Evolutionary conservation across 2,797 vertebrate species (phyloP), one percentile per base, ranked within the genome.

Genomic region (Loris lydekkerianus): DNA sequence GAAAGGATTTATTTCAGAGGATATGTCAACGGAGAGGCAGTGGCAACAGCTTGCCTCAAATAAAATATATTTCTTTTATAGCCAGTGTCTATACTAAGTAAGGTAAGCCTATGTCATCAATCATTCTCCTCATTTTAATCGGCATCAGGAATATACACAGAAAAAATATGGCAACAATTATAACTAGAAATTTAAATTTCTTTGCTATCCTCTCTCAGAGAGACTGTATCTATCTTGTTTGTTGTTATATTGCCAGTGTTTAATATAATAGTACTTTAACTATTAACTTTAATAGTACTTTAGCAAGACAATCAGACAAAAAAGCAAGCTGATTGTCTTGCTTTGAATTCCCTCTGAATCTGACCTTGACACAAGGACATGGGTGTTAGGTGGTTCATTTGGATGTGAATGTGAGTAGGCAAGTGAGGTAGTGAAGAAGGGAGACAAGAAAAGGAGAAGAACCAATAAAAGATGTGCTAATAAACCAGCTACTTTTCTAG

Each of bases 91-190:
- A 56, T 65, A 72, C 56, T 67, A 80, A 13, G n/a, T 86, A 25
- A 95, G 29, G 13, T 60, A 60, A 86, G 53, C 2, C 13, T 80
- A 11, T 56, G 0, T 86, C 65, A 77, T 76, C 25, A 89, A 63
- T 80, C 29, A 92, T 43, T 85, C 37, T 95, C 60, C 65, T 93
- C 43, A 72, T 89, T 69, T 95, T 88, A 93, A 72, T 13, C 63
- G 73, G 67, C 8, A 65, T 17, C 20, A 34, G 56, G 25, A 78
- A 89, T 61, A 25, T 20, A 67, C 25, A n/a, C 27, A 46, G 88
- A 46, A 73, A 65, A 70, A 86, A n/a, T 10, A 73, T 46, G 27
- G 14, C n/a, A 34, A 34, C 3, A 73, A n/a, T 72, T 86, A 61
- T 2, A 77, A 56, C 27, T 84, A 76, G 17, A 89, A 27, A 15